Evolutionary conservation across 2,888 invertebrate genomes (phyloP), one percentile per base, ranked within the genome.

Genomic region (Polydrusus tereticollis): DNA sequence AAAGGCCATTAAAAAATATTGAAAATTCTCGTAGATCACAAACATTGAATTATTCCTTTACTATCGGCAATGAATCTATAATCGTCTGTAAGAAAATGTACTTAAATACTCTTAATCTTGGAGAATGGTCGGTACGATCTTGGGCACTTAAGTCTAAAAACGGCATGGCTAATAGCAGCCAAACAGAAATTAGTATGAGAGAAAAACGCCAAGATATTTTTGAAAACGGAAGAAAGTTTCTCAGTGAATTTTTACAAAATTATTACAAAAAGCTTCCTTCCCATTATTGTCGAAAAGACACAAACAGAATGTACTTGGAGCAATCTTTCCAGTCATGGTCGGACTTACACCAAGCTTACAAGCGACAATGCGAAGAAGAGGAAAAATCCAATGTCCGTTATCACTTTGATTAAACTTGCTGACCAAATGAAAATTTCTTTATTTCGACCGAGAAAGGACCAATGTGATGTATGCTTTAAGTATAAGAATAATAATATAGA

Each of bases 241-340:
- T 72, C 23, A 57, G 66, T 38, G 29, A 52, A 59, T 77, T 74
- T 74, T 66, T 77, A 14, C 43, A 72, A 41, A 45, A 65, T 43
- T n/a, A n/a, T n/a, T 63, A 78, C 55, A 75, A 74, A 23, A 78
- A 79, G 72, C 64, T 78, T 58, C 76, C 75, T 23, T 78, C 77
- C 2, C 79, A 79, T 67, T 79, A 79, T 64, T 78, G 77, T 64
- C 29, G 66, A 16, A 69, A 76, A 69, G 69, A 72, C 41, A 63
- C 68, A 12, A 23, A 55, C 4, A 78, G 78, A 76, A 52, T 75
- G 21, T 78, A 78, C 73, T 65, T 78, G 62, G 78, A 78, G 71
- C 66, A 57, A 45, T 8, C 72, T 58, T 74, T 76, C 41, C 69
- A 65, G 66, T 69, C 74, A n/a, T 72, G 78, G 65, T 64, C 47